Percentiles rank a stretch among this genome's conserved stretches.
These are phyloP conservation scores for Lissocephala sabroskyi DNA, from an alignment of 2,888 invertebrate genomes.

Conservation along the genomic window DNA sequence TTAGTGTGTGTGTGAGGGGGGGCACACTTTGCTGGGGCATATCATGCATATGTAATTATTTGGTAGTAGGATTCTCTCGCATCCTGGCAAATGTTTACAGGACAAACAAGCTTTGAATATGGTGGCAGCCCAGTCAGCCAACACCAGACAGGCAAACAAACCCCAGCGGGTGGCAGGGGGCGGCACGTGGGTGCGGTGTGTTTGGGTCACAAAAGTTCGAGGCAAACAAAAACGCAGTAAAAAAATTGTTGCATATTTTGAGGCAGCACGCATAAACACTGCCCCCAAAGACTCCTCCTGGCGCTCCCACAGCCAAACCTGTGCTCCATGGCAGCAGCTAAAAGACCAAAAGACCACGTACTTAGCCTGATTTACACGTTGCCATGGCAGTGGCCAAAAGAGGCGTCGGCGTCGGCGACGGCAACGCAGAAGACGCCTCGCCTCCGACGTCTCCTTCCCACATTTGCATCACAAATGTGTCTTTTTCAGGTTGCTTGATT, in stretches of 20 bases:
- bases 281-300: too few relatives aligned
- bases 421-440: not conserved
- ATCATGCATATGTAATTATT: slow-evolving; percentile 61
- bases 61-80: slow-evolving; percentile 39
- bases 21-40: slow-evolving; percentile 45
- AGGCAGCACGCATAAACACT: slow-evolving; percentile 1
- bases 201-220: not conserved
- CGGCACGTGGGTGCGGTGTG: not conserved
- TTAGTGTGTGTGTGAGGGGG: too few relatives aligned
- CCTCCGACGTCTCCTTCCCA: not conserved
- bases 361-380: slow-evolving; percentile 64
- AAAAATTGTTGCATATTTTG: slow-evolving; percentile 58
- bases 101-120: slow-evolving; percentile 53
- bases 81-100: slow-evolving; percentile 50
- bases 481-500: slow-evolving; percentile 65
- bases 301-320: slow-evolving; percentile 25
- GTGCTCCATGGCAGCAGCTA: slow-evolving; percentile 37
- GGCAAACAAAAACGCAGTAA: slow-evolving; percentile 14
- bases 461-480: slow-evolving; percentile 64
- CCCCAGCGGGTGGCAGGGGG: not conserved
- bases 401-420: not conserved
- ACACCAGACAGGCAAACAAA: not conserved
- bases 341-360: slow-evolving; percentile 60
- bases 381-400: slow-evolving; percentile 31
- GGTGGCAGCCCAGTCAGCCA: too few relatives aligned